A percentile compares a stretch with the other conserved stretches of the same genome.
These are phyloP conservation scores for Griposia aprilina DNA, from an alignment of 2,888 invertebrate genomes.

Conservation along the genomic window DNA sequence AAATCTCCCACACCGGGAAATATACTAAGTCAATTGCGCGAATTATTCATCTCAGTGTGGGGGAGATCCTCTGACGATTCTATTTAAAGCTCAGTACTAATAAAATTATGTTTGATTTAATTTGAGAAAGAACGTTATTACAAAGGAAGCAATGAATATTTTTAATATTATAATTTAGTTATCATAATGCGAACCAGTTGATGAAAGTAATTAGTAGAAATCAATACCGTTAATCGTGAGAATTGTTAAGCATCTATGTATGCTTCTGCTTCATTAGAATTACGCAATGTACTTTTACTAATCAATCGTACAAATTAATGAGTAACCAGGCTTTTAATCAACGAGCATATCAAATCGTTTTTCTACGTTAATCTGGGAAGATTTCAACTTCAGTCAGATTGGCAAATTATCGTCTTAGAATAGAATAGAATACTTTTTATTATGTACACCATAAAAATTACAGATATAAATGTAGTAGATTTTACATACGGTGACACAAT, in stretches of 20 bases:
- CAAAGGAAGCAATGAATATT: background rate
- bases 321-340: background rate
- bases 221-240: constrained; percentile 23
- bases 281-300: constrained; percentile 29
- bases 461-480: too few species aligned
- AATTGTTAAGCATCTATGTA: background rate
- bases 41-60: constrained; percentile 4
- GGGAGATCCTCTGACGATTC: constrained; percentile 11
- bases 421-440: too few species aligned
- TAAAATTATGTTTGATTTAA: background rate
- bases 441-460: too few species aligned
- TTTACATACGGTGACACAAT: too few species aligned
- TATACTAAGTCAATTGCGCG: constrained; percentile 3
- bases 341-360: background rate
- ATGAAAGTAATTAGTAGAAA: constrained; percentile 5
- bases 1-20: constrained; percentile 19
- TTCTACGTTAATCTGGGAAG: background rate
- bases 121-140: background rate
- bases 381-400: background rate
- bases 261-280: constrained; percentile 7
- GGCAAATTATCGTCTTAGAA: too few species aligned
- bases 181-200: background rate
- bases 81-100: constrained; percentile 19
- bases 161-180: background rate
- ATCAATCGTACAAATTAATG: background rate